Evolutionary conservation across 2,797 vertebrate genomes (phyloP).

Genomic region (Ctenopoma kingsleyae): DNA sequence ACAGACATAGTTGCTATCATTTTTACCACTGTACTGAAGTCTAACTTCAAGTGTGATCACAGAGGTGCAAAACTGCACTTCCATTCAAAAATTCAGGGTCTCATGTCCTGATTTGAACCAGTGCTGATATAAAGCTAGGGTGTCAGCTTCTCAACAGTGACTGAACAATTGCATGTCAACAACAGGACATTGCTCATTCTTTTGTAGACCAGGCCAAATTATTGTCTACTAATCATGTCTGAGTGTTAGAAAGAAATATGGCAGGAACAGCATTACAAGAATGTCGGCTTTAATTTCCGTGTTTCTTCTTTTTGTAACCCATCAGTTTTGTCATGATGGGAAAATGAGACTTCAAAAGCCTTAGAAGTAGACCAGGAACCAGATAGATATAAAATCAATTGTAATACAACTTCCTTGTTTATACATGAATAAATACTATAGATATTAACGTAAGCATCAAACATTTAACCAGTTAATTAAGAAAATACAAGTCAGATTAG

Average conservation of each 20-base stretch:
- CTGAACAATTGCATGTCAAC: slow-evolving; percentile 47
- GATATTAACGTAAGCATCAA: not conserved
- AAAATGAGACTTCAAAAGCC: slow-evolving; percentile 25
- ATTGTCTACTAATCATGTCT: slow-evolving; percentile 34
- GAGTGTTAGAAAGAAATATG: slow-evolving; percentile 43
- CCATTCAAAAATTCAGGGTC: not conserved
- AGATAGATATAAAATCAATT: not conserved
- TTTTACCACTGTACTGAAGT: slow-evolving; percentile 28
- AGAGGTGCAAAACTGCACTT: slow-evolving; percentile 12
- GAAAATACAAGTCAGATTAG: not conserved
- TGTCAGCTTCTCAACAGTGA: slow-evolving; percentile 18
- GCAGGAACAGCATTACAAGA: slow-evolving; percentile 38
- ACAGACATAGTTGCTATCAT: slow-evolving; percentile 15
- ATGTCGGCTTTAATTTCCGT: slow-evolving; percentile 41
- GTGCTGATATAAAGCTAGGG: not conserved
- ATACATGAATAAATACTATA: not conserved
- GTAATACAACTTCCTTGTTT: not conserved
- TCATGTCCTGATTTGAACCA: slow-evolving; percentile 32
- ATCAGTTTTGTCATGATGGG: slow-evolving; percentile 9
- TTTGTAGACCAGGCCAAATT: slow-evolving; percentile 38
- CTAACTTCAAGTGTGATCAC: not conserved
- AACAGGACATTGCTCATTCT: slow-evolving; percentile 60
- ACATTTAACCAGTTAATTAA: not conserved
- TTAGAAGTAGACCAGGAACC: not conserved
- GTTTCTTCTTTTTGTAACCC: slow-evolving; percentile 26